phyloP scores from a whole-genome alignment of 2,888 invertebrate species.

The Thalpophila matura region DNA sequence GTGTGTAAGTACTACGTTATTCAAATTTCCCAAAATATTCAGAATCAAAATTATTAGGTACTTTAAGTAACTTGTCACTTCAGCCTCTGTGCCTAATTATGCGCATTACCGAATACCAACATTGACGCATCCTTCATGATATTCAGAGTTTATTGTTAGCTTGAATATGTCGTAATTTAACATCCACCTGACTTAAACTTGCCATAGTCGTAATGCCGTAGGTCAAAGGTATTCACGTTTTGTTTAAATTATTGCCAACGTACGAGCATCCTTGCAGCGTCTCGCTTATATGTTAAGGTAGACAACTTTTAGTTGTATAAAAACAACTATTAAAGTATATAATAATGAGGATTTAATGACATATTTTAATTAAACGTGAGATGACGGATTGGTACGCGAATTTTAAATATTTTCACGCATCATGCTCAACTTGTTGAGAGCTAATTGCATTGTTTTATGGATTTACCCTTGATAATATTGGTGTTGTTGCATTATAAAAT shows the following conservation, averaged over 20 bases:
- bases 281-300: constrained; percentile 79
- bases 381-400: constrained; percentile 8
- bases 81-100: constrained; percentile 27
- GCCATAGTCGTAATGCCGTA: constrained; percentile 64
- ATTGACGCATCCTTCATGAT: constrained; percentile 47
- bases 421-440: constrained; percentile 4
- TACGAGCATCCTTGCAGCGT: constrained; percentile 72
- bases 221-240: constrained; percentile 85
- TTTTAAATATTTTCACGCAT: constrained; percentile 32
- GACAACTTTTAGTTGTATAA: constrained; percentile 78
- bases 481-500: background rate
- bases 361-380: constrained; percentile 35
- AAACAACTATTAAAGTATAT: constrained; percentile 48
- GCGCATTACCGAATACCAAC: constrained; percentile 34
- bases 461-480: background rate
- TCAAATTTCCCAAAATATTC: constrained; percentile 5
- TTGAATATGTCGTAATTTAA: constrained; percentile 60
- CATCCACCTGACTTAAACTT: constrained; percentile 55
- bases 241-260: constrained; percentile 78
- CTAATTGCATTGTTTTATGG: constrained; percentile 26
- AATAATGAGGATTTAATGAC: constrained; percentile 45
- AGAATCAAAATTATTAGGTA: background rate
- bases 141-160: constrained; percentile 54
- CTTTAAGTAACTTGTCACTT: constrained; percentile 24
- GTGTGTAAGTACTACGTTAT: too few species aligned